Percentiles rank a stretch among this genome's conserved stretches.
Conservation (phyloP, 2,888 invertebrate genomes). For the Apotomis capreana region DNA sequence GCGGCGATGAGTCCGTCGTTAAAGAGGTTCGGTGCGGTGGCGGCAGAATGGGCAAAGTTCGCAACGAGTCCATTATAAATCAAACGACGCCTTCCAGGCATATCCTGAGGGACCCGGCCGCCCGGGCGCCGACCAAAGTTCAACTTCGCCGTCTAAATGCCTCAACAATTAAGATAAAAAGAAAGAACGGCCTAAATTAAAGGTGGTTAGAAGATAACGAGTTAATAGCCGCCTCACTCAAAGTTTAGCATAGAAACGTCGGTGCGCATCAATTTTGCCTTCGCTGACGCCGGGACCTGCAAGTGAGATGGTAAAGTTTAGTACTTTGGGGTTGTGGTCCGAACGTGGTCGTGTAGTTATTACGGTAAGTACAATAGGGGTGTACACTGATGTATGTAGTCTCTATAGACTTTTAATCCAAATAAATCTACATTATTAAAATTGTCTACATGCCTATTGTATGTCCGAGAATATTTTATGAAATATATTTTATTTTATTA, state of each 20-base stretch:
- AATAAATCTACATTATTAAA: too few species aligned
- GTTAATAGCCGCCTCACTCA: conserved; percentile 71
- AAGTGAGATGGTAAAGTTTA: conserved; percentile 14
- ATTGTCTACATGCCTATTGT: too few species aligned
- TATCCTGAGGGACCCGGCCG: conserved; percentile 80
- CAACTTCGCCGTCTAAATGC: conserved; percentile 80
- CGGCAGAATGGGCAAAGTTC: conserved; percentile 81
- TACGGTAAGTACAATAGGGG: background rate
- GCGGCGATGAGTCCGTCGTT: conserved; percentile 81
- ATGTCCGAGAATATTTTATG: background rate
- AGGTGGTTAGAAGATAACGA: conserved; percentile 83
- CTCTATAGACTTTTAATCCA: too few species aligned
- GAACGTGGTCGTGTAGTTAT: conserved; percentile 15
- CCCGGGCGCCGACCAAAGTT: conserved; percentile 68
- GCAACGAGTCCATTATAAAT: conserved; percentile 84
- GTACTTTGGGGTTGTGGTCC: conserved; percentile 14
- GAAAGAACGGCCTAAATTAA: conserved; percentile 81
- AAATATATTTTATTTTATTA: background rate
- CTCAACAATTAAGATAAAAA: conserved; percentile 84
- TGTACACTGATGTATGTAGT: too few species aligned
- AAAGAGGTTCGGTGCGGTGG: conserved; percentile 78
- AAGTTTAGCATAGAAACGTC: conserved; percentile 64
- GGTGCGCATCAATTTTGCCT: conserved; percentile 47
- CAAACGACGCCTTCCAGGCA: conserved; percentile 82
- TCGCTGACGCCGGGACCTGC: conserved; percentile 42